These are phyloP conservation scores for Poeciliopsis infans DNA, from an alignment of 2,797 vertebrate species.

Conservation along the genomic window DNA sequence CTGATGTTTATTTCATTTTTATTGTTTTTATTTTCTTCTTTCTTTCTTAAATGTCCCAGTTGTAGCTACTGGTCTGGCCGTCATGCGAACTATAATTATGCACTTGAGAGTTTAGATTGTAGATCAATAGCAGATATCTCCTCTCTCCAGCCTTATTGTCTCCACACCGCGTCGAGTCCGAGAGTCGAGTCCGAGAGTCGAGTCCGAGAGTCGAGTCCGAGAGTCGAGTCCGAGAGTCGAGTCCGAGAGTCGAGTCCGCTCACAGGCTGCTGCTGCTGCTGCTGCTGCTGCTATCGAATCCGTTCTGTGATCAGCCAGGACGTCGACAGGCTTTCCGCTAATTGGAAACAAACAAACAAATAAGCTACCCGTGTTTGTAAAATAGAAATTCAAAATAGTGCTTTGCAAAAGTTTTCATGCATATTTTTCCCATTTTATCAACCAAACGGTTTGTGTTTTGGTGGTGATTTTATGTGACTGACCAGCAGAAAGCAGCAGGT, in stretches of 20 bases:
- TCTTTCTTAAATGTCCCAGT: conserved; percentile 48
- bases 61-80: conserved; percentile 63
- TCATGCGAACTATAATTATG: conserved; percentile 73
- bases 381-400: neutral
- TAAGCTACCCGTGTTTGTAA: conserved; percentile 14
- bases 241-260: conserved; percentile 52
- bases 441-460: neutral
- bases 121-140: conserved; percentile 72
- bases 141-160: conserved; percentile 81
- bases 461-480: neutral
- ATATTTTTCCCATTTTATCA: neutral
- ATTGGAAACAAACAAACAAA: neutral
- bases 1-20: conserved; percentile 37
- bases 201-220: conserved; percentile 54
- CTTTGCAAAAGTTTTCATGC: neutral
- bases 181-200: conserved; percentile 53
- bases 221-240: conserved; percentile 55
- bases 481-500: neutral
- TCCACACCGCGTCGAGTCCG: conserved; percentile 62
- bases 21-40: neutral
- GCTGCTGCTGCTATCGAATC: conserved; percentile 8
- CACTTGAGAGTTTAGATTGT: conserved; percentile 77
- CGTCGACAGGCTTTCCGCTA: conserved; percentile 18
- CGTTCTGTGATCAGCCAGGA: conserved; percentile 3
- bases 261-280: conserved; percentile 38